These are phyloP conservation scores for human (Homo sapiens) DNA, from an alignment of 2,113 vertebrate species.

Conservation along the genomic window GRCh38 chr14:38079001-38079500, in stretches of 20 bases:
- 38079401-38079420: neutral
- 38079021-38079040: neutral
- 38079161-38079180: neutral
- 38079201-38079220: neutral
- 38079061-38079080: neutral
- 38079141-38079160: neutral
- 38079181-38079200: neutral
- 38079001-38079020: neutral
- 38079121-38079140: neutral
- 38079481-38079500: neutral
- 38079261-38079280: slow-evolving; percentile 4
- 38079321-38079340: neutral
- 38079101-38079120: neutral
- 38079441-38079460: neutral
- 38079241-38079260: neutral
- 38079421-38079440: neutral
- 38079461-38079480: neutral
- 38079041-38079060: neutral
- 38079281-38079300: slow-evolving; percentile 17
- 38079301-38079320: neutral
- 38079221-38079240: neutral
- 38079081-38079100: neutral
- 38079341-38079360: slow-evolving; percentile 38
- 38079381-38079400: neutral
- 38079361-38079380: neutral